Evolutionary conservation across 2,888 invertebrate genomes (phyloP), one percentile per base, ranked within the genome.

Genomic region (Calameuta pallipes): DNA sequence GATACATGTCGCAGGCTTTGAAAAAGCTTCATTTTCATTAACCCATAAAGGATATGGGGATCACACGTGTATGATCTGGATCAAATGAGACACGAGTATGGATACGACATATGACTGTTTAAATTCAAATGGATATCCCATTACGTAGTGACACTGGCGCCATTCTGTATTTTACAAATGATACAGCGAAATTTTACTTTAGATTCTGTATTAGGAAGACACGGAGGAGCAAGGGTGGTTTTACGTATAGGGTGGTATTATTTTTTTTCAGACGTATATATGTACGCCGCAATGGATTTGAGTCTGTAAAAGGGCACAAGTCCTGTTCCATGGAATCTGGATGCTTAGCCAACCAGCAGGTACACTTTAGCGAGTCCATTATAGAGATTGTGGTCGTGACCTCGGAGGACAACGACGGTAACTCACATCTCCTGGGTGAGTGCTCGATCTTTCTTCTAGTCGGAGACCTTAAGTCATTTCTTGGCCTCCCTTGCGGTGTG

Each of bases 381-480:
- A 90, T 87, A 89, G 87, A 89, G 89, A 90, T 90, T 90, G 90
- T 89, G 89, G 87, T 87, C 87, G 86, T 84, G 88, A 87, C 87
- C 87, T 85, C 85, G 76, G 81, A 80, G 79, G 81, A 80, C 82
- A 78, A 80, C 79, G 77, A 77, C 82, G 77, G 81, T 80, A 83
- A 85, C 83, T 81, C 81, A 82, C 83, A 80, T 79, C 80, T 76
- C 73, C 79, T 75, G 80, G 75, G 78, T 82, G 80, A 79, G 83
- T 83, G 82, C 83, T 80, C 83, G 78, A 80, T 85, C 81, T 83
- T 82, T 84, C 81, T 82, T 81, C 76, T 79, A 79, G 81, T 76
- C 76, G 33, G 34, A 69, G 74, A 76, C 75, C 75, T 76, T 56
- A 56, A 75, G 80, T 81, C 82, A 80, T 80, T 82, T 81, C 82